Conservation (phyloP, 2,113 vertebrate species). For the Poeciliopsis prolifica region DNA sequence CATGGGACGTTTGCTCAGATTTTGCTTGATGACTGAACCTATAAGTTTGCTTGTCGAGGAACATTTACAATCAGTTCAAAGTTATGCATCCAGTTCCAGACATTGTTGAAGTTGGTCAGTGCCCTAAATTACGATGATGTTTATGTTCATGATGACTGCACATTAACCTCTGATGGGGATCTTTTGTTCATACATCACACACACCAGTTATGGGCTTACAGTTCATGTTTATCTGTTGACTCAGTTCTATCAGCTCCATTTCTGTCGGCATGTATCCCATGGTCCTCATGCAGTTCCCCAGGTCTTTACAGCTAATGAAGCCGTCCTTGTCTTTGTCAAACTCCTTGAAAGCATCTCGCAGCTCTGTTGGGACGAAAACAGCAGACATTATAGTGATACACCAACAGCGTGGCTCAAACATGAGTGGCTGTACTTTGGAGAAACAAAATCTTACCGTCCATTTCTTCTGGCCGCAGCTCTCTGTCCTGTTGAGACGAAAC, state of each 20-base stretch:
- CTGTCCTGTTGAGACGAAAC: conserved; percentile 85
- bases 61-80: no score
- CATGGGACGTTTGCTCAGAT: not conserved
- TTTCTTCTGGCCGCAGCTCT: conserved; percentile 95
- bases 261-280: conserved; percentile 99
- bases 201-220: conserved; percentile 76
- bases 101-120: no score
- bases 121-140: no score
- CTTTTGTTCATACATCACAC: not conserved
- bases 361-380: conserved; percentile 78
- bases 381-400: not conserved
- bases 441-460: conserved; percentile 86
- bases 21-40: not conserved
- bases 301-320: conserved; percentile 97
- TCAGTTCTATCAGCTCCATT: conserved; percentile 98
- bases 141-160: not conserved
- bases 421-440: not conserved
- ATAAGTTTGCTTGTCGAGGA: no score
- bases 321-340: conserved; percentile 98
- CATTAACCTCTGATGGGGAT: not conserved
- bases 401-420: not conserved
- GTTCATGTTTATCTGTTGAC: conserved; percentile 99
- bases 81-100: no score
- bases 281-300: conserved; percentile 98
- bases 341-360: conserved; percentile 95